Percentiles rank a stretch among this genome's conserved stretches.
Conservation (phyloP, 2,113 vertebrate genomes). For the Pseudopipra pipra region DNA sequence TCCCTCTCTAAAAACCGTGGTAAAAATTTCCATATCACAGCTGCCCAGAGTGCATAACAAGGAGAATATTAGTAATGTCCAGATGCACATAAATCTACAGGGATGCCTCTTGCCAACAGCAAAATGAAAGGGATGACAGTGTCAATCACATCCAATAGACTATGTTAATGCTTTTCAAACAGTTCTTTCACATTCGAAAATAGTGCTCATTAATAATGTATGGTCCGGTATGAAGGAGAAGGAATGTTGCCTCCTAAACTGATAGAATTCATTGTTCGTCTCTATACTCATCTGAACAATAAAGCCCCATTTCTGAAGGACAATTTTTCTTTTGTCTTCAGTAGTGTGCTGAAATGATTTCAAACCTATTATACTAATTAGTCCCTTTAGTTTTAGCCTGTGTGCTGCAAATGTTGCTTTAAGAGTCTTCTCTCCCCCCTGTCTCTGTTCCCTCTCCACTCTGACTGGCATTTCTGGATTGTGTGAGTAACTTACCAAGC, state of each 20-base stretch:
- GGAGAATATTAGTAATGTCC: constrained; percentile 81
- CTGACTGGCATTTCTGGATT: constrained; percentile 45
- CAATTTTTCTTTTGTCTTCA: constrained; percentile 76
- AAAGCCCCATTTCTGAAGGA: constrained; percentile 68
- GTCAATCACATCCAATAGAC: constrained; percentile 83
- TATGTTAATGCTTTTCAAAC: constrained; percentile 86
- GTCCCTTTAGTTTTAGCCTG: constrained; percentile 29
- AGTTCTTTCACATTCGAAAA: constrained; percentile 80
- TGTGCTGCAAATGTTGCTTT: constrained; percentile 34
- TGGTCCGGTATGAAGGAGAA: constrained; percentile 69
- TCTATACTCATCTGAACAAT: constrained; percentile 58
- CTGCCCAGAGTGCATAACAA: constrained; percentile 75
- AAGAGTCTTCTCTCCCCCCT: not conserved
- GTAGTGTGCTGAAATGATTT: constrained; percentile 64
- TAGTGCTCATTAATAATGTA: constrained; percentile 86
- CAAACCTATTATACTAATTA: constrained; percentile 75
- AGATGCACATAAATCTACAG: constrained; percentile 80
- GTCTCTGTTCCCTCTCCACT: not conserved
- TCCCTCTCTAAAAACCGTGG: constrained; percentile 22
- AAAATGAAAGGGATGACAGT: constrained; percentile 80
- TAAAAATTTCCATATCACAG: constrained; percentile 80
- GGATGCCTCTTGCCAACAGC: constrained; percentile 77
- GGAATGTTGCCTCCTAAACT: constrained; percentile 70
- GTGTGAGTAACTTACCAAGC: constrained; percentile 45
- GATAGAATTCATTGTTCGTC: constrained; percentile 75